Base-by-base conservation (phyloP, 2,888 invertebrate species). In the Kuschelorhynchus macadamiae region DNA sequence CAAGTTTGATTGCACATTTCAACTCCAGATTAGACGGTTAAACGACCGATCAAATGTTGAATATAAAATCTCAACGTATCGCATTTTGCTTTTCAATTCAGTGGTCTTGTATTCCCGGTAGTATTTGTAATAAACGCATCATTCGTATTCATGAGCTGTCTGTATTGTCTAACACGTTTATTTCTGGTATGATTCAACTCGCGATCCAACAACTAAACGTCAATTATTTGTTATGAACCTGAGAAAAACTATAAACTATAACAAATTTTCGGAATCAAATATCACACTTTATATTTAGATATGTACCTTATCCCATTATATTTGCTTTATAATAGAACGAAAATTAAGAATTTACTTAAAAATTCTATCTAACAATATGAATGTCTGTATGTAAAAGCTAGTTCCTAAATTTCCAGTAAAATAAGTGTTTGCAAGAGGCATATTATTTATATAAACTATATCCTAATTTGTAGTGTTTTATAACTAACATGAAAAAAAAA, bases 171-270 rank as follows among this genome's bases (percentile, higher is more conserved):
- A 30, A 61, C 61, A 44, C 52, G 61, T 50, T 61, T 42, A 52
- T 52, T 42, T 61, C 61, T 61, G 30, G 61, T 61, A 52, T 61
- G 61, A 61, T 42, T 61, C 61, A 61, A 18, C 33, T 52, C 42
- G n/a, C 14, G 36, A 52, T 50, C 32, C 30, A 32, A 44, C 50
- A 18, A 39, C 7, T 25, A 5, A 4, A 36, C 39, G 18, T 36
- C 39, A 52, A 33, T 36, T 14, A 52, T 52, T 39, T 52, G 0
- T 12, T 18, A 12, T 33, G n/a, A 2, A 9, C 20, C 20, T 36
- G 20, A 0, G 17, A 36, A 20, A 17, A 11, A 16, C 12, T 12
- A 33, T 2, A 33, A 33, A n/a, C n/a, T n/a, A n/a, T n/a, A n/a
- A 25, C 25, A 7, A 7, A 25, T 25, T 25, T 25, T 25, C 25